phyloP scores from a whole-genome alignment of 2,888 invertebrate genomes.

The Drosophila macrothrix region DNA sequence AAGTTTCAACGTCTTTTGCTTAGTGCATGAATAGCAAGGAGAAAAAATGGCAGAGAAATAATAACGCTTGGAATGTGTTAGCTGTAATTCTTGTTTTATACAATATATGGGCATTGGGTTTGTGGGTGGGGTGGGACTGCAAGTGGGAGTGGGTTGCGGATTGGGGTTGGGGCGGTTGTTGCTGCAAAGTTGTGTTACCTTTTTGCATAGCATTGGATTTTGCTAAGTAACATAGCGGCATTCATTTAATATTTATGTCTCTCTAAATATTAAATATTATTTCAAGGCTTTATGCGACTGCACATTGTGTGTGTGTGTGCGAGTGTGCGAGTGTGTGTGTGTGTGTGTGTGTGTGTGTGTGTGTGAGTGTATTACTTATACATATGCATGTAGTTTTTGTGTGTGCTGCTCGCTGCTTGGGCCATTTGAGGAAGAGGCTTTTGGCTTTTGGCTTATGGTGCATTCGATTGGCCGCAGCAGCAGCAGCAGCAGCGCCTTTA shows the following conservation, averaged over 20 bases:
- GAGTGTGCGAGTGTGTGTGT: constrained; percentile 17
- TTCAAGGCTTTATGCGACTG: constrained; percentile 82
- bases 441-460: constrained; percentile 31
- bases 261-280: constrained; percentile 86
- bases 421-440: constrained; percentile 20
- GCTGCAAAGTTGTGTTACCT: constrained; percentile 68
- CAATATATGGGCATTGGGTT: constrained; percentile 9
- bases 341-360: constrained; percentile 38
- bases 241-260: constrained; percentile 86
- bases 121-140: background rate
- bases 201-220: constrained; percentile 84
- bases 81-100: constrained; percentile 77
- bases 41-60: constrained; percentile 53
- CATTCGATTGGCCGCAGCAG: constrained; percentile 60
- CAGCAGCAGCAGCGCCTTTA: constrained; percentile 21
- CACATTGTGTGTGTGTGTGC: constrained; percentile 30
- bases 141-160: background rate
- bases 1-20: constrained; percentile 3
- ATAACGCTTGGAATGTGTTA: constrained; percentile 75
- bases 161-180: background rate
- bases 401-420: constrained; percentile 15
- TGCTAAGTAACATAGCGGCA: constrained; percentile 84
- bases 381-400: constrained; percentile 52
- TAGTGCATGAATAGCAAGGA: constrained; percentile 26
- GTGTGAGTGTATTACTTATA: constrained; percentile 29